Conservation (phyloP, 2,113 vertebrate species). For the Typhlomys cinereus region DNA sequence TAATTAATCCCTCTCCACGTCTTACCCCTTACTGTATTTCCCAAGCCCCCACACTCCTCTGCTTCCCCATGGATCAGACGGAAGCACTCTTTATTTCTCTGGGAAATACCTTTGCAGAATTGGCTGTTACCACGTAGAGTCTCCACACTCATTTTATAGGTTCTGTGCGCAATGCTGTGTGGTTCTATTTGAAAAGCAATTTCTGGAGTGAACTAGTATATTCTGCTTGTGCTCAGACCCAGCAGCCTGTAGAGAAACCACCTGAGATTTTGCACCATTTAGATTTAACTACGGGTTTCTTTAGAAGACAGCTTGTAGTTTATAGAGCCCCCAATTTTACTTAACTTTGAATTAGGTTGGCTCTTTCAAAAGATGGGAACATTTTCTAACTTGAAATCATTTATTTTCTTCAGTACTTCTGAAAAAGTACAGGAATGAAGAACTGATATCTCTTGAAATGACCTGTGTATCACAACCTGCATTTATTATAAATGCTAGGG, state of each 20-base stretch:
- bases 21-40: slow-evolving; percentile 14
- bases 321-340: background rate
- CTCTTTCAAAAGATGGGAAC: background rate
- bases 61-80: background rate
- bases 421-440: background rate
- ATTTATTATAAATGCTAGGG: background rate
- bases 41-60: background rate
- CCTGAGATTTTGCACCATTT: background rate
- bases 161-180: background rate
- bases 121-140: background rate
- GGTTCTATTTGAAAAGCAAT: background rate
- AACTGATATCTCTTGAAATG: background rate
- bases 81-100: slow-evolving; percentile 7
- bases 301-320: background rate
- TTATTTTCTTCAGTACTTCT: background rate
- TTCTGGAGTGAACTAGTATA: background rate
- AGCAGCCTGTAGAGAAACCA: background rate
- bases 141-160: background rate
- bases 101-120: slow-evolving; percentile 25
- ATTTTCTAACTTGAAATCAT: background rate
- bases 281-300: background rate
- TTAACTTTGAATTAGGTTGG: slow-evolving; percentile 14
- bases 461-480: background rate
- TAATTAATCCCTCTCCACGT: background rate
- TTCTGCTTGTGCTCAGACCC: background rate